Percentiles rank a stretch among this genome's conserved stretches.
phyloP scores from a whole-genome alignment of 2,888 invertebrate genomes.

The Cephus pulcher region DNA sequence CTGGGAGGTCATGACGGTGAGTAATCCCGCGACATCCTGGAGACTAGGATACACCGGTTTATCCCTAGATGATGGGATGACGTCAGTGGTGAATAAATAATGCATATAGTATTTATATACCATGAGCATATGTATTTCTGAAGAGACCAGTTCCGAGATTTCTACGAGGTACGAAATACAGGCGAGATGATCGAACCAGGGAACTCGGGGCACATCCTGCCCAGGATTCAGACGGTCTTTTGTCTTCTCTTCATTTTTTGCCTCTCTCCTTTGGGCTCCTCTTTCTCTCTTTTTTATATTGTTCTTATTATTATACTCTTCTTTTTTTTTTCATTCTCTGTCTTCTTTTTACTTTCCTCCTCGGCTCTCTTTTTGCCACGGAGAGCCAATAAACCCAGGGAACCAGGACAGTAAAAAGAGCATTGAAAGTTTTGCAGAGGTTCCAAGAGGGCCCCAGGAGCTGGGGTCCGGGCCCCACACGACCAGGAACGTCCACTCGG shows the following conservation, averaged over 20 bases:
- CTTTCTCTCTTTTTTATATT: neutral
- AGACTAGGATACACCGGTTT: neutral
- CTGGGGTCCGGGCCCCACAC: neutral
- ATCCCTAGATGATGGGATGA: neutral
- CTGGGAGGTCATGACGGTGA: neutral
- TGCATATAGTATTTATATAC: neutral
- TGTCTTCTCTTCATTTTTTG: constrained; percentile 4
- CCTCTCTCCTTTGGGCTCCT: neutral
- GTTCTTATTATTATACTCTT: neutral
- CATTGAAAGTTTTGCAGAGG: constrained; percentile 22
- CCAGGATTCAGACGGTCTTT: neutral
- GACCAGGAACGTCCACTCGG: constrained; percentile 2
- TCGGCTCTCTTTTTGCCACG: constrained; percentile 32
- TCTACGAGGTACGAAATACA: neutral
- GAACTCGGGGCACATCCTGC: neutral
- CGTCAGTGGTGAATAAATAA: neutral
- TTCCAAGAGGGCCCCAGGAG: neutral
- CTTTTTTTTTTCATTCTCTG: constrained; percentile 21
- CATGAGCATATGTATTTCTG: neutral
- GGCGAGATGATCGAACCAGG: neutral
- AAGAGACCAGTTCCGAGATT: neutral
- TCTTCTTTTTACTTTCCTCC: constrained; percentile 25
- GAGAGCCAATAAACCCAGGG: constrained; percentile 47
- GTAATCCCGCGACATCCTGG: neutral
- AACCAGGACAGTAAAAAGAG: constrained; percentile 33